Conservation (phyloP, 2,888 invertebrate species). For the Cacoxenus indagator region DNA sequence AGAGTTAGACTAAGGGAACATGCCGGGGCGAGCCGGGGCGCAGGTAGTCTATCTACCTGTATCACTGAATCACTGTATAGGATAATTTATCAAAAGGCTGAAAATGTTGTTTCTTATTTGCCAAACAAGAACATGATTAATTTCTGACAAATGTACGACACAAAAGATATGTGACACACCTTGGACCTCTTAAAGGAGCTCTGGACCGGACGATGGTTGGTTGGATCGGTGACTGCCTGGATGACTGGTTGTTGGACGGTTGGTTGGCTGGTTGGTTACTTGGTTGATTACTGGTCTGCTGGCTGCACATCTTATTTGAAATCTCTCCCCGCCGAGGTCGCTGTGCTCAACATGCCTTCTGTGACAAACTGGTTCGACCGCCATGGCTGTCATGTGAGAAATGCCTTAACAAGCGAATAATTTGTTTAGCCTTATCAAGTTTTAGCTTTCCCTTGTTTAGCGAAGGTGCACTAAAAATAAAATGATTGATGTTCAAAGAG, state of each 20-base stretch:
- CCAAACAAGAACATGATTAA: slow-evolving; percentile 69
- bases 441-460: neutral
- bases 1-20: too few relatives aligned
- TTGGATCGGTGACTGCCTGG: slow-evolving; percentile 35
- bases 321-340: neutral
- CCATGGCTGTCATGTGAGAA: slow-evolving; percentile 10
- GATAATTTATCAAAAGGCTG: slow-evolving; percentile 60
- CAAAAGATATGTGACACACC: slow-evolving; percentile 69
- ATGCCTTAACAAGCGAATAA: slow-evolving; percentile 20
- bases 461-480: neutral
- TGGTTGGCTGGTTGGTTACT: slow-evolving; percentile 23
- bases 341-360: slow-evolving; percentile 14
- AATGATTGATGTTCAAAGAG: slow-evolving; percentile 17
- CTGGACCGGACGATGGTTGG: slow-evolving; percentile 31
- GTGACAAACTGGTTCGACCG: slow-evolving; percentile 45
- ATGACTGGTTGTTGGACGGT: slow-evolving; percentile 26
- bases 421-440: neutral
- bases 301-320: neutral
- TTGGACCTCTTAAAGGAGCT: slow-evolving; percentile 31
- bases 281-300: slow-evolving; percentile 32
- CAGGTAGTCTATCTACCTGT: slow-evolving; percentile 8
- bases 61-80: slow-evolving; percentile 28
- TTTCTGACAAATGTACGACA: slow-evolving; percentile 70
- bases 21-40: neutral
- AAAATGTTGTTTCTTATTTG: slow-evolving; percentile 44